Evolutionary conservation across 2,797 vertebrate species (phyloP), one percentile per base, ranked within the genome.

Genomic region (Rhyacichthys aspro): DNA sequence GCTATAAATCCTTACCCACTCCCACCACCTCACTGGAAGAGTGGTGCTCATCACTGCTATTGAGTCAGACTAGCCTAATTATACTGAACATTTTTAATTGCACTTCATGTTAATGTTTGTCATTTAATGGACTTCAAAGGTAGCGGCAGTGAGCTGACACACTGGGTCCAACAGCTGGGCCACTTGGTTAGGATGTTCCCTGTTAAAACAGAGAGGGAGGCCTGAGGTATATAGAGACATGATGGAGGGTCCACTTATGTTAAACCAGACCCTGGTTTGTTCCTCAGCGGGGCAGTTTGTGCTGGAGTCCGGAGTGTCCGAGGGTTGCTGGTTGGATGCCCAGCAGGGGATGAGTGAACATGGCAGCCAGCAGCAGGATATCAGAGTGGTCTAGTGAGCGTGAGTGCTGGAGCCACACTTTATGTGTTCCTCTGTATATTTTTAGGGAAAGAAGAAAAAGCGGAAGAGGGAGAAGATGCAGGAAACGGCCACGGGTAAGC

Each of bases 401-500:
- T 92, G 92, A 91, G 89, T 91, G 90, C 92, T 92, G 92, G 90
- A 90, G 91, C 90, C 85, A 88, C 87, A 87, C 87, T 91, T 92
- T 90, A 92, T 91, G 86, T 75, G 88, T 90, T 88, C 85, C 78
- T 86, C 86, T 91, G 85, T 89, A 65, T 93, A 89, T 90, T 91
- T 92, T 70, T 92, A 99, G 97, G 97, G 97, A 87, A 99, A 99
- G 95, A 99, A 99, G 90, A 99, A 99, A 93, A 99, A 99, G 91
- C 96, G 98, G 92, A 99, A 99, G 96, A 94, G 98, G 93, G 98
- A 99, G 91, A 99, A 99, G 81, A 94, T 98, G 75, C 98, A 98
- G 91, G 98, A 98, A 84, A 91, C 96, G 44, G 89, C 96, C 68
- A 87, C 96, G 92, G 97, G 97, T 99, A 92, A 86, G 73, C 23